Evolutionary conservation across 2,797 vertebrate genomes (phyloP).

Genomic region (Cossypha niveicapilla): DNA sequence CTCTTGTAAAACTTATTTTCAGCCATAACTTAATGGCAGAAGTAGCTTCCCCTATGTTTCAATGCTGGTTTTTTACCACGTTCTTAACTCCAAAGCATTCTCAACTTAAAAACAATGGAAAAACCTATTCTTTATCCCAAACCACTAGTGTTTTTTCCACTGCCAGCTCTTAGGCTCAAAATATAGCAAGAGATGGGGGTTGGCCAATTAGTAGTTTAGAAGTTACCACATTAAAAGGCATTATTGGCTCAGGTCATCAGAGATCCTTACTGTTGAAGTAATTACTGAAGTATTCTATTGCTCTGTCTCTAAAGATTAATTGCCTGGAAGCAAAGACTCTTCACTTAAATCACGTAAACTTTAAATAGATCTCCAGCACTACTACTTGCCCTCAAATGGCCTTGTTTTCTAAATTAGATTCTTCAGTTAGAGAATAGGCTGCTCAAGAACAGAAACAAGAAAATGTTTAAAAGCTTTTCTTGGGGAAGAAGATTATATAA

Average conservation of each 20-base stretch:
- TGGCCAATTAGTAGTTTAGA: neutral
- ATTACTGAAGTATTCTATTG: neutral
- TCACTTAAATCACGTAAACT: neutral
- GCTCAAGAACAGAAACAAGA: neutral
- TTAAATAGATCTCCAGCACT: neutral
- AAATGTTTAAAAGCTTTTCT: neutral
- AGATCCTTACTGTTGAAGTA: neutral
- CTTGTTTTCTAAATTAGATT: neutral
- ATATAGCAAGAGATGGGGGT: neutral
- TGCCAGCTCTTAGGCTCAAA: neutral
- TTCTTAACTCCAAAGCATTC: neutral
- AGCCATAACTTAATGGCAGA: neutral
- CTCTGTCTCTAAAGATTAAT: neutral
- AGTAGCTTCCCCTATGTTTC: neutral
- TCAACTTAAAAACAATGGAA: neutral
- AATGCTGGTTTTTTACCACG: neutral
- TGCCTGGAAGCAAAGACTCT: neutral
- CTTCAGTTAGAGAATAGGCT: neutral
- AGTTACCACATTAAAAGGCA: neutral
- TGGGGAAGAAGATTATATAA: neutral
- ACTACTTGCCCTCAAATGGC: neutral
- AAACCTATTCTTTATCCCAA: neutral
- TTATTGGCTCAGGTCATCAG: neutral
- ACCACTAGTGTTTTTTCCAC: neutral
- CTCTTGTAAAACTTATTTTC: neutral